These are phyloP conservation scores for Rhodeus uyekii DNA, from an alignment of 2,797 vertebrate genomes.

Conservation along the genomic window DNA sequence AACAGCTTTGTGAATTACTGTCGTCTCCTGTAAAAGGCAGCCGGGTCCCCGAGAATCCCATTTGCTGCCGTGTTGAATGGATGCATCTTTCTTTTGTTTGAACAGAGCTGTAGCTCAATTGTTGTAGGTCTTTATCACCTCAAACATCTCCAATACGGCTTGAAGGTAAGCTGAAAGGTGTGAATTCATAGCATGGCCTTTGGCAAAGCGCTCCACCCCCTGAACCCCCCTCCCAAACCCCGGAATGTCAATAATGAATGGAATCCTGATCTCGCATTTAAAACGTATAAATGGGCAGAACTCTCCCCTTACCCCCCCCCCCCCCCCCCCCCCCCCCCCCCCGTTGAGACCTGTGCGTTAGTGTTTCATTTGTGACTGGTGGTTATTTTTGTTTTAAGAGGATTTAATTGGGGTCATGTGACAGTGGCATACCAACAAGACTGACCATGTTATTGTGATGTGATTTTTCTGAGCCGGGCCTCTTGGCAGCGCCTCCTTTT, in stretches of 20 bases:
- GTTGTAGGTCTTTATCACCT: conserved; percentile 9
- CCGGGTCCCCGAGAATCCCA: background rate
- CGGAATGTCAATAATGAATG: conserved; percentile 45
- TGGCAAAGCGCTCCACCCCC: conserved; percentile 41
- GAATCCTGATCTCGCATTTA: conserved; percentile 51
- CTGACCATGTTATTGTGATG: conserved; percentile 35
- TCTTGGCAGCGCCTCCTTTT: conserved; percentile 33
- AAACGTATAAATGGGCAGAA: conserved; percentile 38
- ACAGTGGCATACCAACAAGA: conserved; percentile 28
- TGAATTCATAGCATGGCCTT: conserved; percentile 42
- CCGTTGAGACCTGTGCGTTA: conserved; percentile 8
- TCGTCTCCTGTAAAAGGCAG: background rate
- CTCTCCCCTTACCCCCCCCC: no score
- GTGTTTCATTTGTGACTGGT: conserved; percentile 4
- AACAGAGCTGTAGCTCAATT: conserved; percentile 2
- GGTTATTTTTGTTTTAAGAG: conserved; percentile 43
- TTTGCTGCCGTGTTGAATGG: conserved; percentile 4
- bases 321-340: no score
- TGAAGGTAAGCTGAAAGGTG: conserved; percentile 43
- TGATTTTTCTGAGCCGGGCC: conserved; percentile 27
- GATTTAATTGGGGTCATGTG: conserved; percentile 32
- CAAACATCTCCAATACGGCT: conserved; percentile 29
- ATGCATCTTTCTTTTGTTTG: conserved; percentile 28
- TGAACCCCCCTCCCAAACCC: background rate
- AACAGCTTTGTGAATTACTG: conserved; percentile 30